These are phyloP conservation scores for Xenotilapia leptura DNA, from an alignment of 2,113 vertebrate species.

Conservation along the genomic window DNA sequence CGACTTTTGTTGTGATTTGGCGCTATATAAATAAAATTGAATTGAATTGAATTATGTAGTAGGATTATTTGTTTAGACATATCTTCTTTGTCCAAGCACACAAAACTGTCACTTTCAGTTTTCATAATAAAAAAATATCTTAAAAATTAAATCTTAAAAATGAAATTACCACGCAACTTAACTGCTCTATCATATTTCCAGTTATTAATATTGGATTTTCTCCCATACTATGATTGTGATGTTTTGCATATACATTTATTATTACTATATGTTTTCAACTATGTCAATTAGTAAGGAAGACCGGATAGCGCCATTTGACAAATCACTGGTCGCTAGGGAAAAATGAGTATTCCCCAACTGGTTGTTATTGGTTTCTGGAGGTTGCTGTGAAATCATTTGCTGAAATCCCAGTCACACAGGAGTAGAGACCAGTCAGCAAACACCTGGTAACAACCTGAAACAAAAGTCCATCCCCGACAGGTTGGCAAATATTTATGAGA, in stretches of 20 bases:
- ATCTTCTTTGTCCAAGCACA: not conserved
- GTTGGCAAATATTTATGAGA: not conserved
- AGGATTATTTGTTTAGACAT: not conserved
- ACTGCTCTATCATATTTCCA: not conserved
- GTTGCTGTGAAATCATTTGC: not conserved
- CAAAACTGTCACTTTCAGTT: not conserved
- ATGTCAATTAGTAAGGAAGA: not conserved
- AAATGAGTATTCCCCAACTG: rapidly evolving
- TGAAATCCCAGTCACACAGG: not conserved
- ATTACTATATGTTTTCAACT: not conserved
- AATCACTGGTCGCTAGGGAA: rapidly evolving
- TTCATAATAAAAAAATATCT: not conserved
- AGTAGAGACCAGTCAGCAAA: not conserved
- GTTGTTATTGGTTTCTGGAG: not conserved
- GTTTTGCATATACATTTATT: not conserved
- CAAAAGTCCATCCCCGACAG: rapidly evolving
- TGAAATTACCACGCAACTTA: not conserved
- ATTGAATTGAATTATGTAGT: not conserved
- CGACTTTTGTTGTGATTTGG: too few relatives aligned
- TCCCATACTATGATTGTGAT: not conserved
- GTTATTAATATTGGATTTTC: not conserved
- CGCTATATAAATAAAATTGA: too few relatives aligned
- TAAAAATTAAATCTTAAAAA: not conserved
- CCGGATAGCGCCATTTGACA: too few relatives aligned
- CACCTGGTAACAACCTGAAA: not conserved